Percentiles rank a stretch among this genome's conserved stretches.
These are phyloP conservation scores for Hipparchia sbordonii DNA, from an alignment of 2,888 invertebrate species.

Conservation along the genomic window DNA sequence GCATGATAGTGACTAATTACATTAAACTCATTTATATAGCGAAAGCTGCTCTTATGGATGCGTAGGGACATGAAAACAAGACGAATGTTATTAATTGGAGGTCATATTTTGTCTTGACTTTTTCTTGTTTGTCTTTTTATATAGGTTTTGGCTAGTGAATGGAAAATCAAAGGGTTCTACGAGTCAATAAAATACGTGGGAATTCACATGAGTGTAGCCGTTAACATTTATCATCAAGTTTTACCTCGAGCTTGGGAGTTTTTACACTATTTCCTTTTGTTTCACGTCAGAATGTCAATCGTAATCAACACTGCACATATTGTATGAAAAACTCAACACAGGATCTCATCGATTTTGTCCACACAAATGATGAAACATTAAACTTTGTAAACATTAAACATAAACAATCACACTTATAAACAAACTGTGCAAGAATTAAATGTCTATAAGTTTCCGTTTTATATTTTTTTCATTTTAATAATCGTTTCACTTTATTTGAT, in stretches of 20 bases:
- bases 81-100: constrained; percentile 61
- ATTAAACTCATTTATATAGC: neutral
- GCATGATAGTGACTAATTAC: constrained; percentile 6
- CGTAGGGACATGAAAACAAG: constrained; percentile 44
- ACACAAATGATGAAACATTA: constrained; percentile 54
- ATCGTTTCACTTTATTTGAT: constrained; percentile 44
- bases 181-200: constrained; percentile 30
- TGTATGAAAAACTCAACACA: constrained; percentile 61
- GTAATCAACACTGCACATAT: constrained; percentile 79
- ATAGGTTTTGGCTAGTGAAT: neutral
- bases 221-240: constrained; percentile 27
- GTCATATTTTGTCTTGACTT: constrained; percentile 69
- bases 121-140: constrained; percentile 58
- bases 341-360: constrained; percentile 61
- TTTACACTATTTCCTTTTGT: constrained; percentile 70
- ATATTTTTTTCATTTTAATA: constrained; percentile 51
- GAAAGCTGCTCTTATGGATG: neutral
- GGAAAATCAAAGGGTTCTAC: neutral
- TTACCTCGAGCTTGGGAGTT: constrained; percentile 54
- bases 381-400: constrained; percentile 45
- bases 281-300: constrained; percentile 71
- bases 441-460: constrained; percentile 34
- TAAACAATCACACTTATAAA: constrained; percentile 48
- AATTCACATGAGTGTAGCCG: constrained; percentile 26
- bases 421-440: constrained; percentile 52